Percentiles rank a stretch among this genome's conserved stretches.
phyloP scores from a whole-genome alignment of 2,888 invertebrate species.

The Epistrophe grossulariae region DNA sequence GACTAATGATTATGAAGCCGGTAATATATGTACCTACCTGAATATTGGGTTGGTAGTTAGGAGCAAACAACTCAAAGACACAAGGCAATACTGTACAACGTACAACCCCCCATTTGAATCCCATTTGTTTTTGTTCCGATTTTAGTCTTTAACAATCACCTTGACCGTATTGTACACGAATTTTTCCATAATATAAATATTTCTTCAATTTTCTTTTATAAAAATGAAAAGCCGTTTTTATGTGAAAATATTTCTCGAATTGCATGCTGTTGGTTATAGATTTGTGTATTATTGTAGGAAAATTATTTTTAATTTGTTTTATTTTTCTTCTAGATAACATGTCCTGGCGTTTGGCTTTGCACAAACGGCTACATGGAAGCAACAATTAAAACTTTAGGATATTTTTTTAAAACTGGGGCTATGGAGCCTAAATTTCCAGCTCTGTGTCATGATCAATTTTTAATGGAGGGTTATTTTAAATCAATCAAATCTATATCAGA shows the following conservation, averaged over 20 bases:
- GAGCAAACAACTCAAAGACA: conserved; percentile 27
- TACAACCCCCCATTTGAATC: conserved; percentile 19
- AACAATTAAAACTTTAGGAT: conserved; percentile 82
- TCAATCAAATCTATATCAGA: conserved; percentile 78
- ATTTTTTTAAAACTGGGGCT: conserved; percentile 82
- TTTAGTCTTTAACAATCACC: conserved; percentile 55
- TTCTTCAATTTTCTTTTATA: neutral
- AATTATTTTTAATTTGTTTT: neutral
- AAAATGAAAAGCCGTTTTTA: conserved; percentile 78
- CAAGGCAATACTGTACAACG: conserved; percentile 18
- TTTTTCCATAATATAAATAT: neutral
- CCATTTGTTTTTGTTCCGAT: conserved; percentile 10
- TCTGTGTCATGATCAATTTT: conserved; percentile 82
- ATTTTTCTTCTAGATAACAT: conserved; percentile 80
- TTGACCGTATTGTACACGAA: conserved; percentile 56
- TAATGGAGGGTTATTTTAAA: conserved; percentile 83
- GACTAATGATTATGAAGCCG: conserved; percentile 12
- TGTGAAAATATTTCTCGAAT: conserved; percentile 80
- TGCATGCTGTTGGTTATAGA: conserved; percentile 80
- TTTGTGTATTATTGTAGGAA: neutral
- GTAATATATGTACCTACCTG: conserved; percentile 20
- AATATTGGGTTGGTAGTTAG: conserved; percentile 4
- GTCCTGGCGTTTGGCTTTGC: conserved; percentile 83
- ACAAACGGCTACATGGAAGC: conserved; percentile 82
- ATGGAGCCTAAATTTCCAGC: conserved; percentile 82